Conservation (phyloP, 2,888 invertebrate species). For the Pardosa pseudoannulata region DNA sequence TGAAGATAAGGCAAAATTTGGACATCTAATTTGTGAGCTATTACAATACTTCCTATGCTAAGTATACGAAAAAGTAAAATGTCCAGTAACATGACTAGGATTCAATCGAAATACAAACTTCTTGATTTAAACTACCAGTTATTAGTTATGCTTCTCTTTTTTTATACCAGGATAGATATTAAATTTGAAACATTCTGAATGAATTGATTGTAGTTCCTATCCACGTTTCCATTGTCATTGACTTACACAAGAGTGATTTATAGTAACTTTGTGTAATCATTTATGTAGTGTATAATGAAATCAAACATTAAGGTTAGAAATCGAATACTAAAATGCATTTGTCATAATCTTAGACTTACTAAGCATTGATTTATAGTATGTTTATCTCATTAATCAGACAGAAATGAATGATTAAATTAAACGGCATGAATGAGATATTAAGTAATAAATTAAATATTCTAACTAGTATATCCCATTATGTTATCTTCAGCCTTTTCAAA, state of each 20-base stretch:
- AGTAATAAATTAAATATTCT: neutral
- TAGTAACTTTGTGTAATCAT: neutral
- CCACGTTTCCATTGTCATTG: no score
- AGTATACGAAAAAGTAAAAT: no score
- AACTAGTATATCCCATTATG: neutral
- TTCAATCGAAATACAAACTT: no score
- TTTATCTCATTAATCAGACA: neutral
- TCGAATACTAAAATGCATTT: neutral
- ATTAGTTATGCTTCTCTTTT: no score
- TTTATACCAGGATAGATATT: no score
- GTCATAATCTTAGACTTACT: neutral
- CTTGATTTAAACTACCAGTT: no score
- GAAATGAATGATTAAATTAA: constrained; percentile 1
- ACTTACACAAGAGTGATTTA: neutral
- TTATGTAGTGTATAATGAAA: neutral
- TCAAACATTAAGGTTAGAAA: neutral
- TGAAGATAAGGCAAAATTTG: no score
- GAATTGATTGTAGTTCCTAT: no score
- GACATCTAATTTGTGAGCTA: no score
- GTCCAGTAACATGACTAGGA: no score
- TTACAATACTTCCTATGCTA: no score
- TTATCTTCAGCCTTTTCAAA: neutral
- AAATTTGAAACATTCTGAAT: no score
- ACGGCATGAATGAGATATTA: neutral
- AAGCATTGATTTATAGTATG: neutral